phyloP scores from a whole-genome alignment of 2,113 vertebrate genomes.

The Indri indri region DNA sequence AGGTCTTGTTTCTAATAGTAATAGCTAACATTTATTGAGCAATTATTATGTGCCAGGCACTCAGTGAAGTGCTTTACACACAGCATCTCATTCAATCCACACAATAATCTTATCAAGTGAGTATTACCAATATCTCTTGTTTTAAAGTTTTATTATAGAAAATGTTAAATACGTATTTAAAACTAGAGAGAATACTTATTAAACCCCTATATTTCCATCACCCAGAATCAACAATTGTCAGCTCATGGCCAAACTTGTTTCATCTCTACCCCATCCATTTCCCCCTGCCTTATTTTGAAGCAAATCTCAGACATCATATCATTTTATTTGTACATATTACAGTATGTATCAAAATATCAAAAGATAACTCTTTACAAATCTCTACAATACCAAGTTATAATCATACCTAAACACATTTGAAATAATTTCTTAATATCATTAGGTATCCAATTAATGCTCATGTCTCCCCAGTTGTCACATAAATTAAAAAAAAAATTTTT shows the following conservation, averaged over 20 bases:
- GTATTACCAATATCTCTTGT: background rate
- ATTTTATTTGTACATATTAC: slow-evolving; percentile 14
- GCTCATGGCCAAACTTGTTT: background rate
- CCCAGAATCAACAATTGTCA: background rate
- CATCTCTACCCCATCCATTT: background rate
- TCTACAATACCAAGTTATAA: background rate
- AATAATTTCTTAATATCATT: slow-evolving; percentile 30
- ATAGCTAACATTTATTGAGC: background rate
- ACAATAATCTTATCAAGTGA: background rate
- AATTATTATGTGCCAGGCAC: background rate
- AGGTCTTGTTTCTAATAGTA: background rate
- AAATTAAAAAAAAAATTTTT: background rate
- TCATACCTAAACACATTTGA: slow-evolving; percentile 1
- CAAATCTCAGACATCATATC: background rate
- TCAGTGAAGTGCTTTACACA: background rate
- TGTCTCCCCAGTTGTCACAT: background rate
- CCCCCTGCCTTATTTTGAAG: slow-evolving; percentile 22
- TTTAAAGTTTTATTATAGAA: slow-evolving; percentile 10
- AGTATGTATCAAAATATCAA: background rate
- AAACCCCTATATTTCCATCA: background rate
- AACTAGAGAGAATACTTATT: background rate
- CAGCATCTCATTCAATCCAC: background rate
- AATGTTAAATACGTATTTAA: background rate
- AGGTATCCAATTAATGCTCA: slow-evolving; percentile 26
- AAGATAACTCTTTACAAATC: background rate